Evolutionary conservation across 1,140 invertebrate genomes (phyloP), one percentile per base, ranked within the genome.

Genomic region (Cydia splendana): DNA sequence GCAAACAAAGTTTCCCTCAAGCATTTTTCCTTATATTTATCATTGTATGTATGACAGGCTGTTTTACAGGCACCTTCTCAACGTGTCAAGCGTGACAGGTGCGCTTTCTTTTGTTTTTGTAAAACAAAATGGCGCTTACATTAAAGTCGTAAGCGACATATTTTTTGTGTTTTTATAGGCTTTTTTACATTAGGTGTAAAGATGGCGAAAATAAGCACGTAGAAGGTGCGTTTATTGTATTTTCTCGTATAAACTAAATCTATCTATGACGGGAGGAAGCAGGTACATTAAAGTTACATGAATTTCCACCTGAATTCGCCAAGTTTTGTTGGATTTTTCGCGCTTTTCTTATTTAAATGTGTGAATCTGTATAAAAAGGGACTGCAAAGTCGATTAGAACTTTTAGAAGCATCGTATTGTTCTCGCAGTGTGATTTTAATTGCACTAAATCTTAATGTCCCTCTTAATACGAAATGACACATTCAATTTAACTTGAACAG

Each of bases 1-100:
- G 18, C 51, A n/a, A 53, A 62, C 51, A 15, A 18, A 62, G 57
- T 62, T 62, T 62, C 24, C 57, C 57, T 62, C 57, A 62, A 62
- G 57, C 20, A 62, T 62, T 62, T 62, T 62, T 62, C 57, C 57
- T 24, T 62, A 62, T 62, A 62, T 62, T 62, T 62, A 62, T 62
- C 57, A 62, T 62, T 62, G 57, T 62, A 62, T 62, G 57, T 62
- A 62, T 62, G 57, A 62, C 57, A 62, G 57, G 20, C 57, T 24
- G 57, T 24, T 62, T 62, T 62, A 62, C 57, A 62, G 57, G 9
- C 57, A 20, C 45, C 45, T 24, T 24, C 57, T 62, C 57, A 62
- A 62, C 7, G 20, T 62, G 57, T 24, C 57, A 62, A 20, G 20
- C 20, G 12, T 62, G 57, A 62, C 57, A 62, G 57, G 57, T 62